Base-by-base conservation (phyloP, 2,113 vertebrate genomes). In the Eurystomus gularis region DNA sequence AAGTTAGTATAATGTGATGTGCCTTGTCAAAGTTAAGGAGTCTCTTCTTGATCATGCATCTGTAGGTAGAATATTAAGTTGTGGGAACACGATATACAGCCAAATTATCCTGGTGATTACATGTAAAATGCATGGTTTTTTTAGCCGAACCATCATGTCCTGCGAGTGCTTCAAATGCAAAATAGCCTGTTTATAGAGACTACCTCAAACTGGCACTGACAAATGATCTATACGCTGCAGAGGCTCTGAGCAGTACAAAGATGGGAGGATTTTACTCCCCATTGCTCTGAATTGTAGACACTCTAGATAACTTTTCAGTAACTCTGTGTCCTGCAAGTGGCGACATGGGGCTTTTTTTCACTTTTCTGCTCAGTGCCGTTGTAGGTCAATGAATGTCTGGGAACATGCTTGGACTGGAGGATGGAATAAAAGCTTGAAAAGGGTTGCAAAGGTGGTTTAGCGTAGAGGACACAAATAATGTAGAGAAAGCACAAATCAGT, bases 41-140 rank as follows among this genome's bases (percentile, higher is more conserved):
- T 89, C 62, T 96, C 91, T 87, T 96, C 95, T 97, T 97, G 92
- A 97, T 96, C 96, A 95, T 18, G 70, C 46, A 92, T 94, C 92
- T 91, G 96, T 96, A 94, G 86, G 86, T 95, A 94, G 96, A 96
- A 96, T 97, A 95, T 94, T 96, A 96, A 96, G 96, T 96, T 91
- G 83, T 85, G 94, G 88, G 93, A 89, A 95, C 95, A 96, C 18
- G 19, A 76, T 69, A 90, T 40, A 76, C 91, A 91, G 83, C 83
- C 95, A 91, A 95, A 97, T 97, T 96, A 97, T 94, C 82, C 88
- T 95, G 86, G 95, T 95, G 94, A 82, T 95, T 94, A 69, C 91
- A 95, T 94, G 95, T 94, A 96, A 94, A 96, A 96, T 95, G 94
- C 90, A 94, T 94, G 91, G 52, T 26, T 55, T 95, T n/a, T 82